These are phyloP conservation scores for Psettodes erumei DNA, from an alignment of 2,113 vertebrate species.

Conservation along the genomic window DNA sequence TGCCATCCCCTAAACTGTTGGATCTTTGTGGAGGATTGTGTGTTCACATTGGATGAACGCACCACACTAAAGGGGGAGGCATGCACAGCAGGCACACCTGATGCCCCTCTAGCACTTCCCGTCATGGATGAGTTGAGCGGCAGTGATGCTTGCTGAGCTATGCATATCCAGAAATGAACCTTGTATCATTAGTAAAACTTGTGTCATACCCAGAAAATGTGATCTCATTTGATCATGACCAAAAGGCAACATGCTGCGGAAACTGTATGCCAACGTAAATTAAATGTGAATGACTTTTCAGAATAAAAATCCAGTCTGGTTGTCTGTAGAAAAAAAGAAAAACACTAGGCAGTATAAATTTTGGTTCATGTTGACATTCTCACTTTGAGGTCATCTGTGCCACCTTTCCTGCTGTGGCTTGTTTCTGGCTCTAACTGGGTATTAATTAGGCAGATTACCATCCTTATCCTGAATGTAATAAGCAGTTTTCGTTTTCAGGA, in stretches of 20 bases:
- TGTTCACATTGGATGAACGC: slow-evolving; percentile 49
- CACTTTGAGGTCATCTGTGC: slow-evolving; percentile 55
- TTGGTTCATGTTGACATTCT: slow-evolving; percentile 50
- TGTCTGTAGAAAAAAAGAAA: not conserved
- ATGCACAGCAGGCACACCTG: slow-evolving; percentile 56
- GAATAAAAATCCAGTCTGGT: not conserved
- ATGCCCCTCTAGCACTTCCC: slow-evolving; percentile 51
- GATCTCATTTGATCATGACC: not conserved
- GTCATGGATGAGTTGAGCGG: slow-evolving; percentile 51
- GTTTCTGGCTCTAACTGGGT: slow-evolving; percentile 41
- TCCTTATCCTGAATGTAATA: slow-evolving; percentile 47
- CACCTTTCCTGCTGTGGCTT: slow-evolving; percentile 16
- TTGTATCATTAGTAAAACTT: slow-evolving; percentile 24
- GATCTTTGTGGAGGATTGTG: slow-evolving; percentile 30
- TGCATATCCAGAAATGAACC: slow-evolving; percentile 46
- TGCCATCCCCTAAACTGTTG: slow-evolving; percentile 22
- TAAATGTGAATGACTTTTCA: not conserved
- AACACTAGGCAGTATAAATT: slow-evolving; percentile 1
- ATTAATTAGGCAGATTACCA: slow-evolving; percentile 55
- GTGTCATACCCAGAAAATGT: not conserved
- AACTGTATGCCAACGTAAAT: not conserved
- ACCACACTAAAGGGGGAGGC: slow-evolving; percentile 4
- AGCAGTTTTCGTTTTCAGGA: slow-evolving; percentile 39
- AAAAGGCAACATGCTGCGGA: not conserved
- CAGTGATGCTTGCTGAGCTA: slow-evolving; percentile 45